Evolutionary conservation across 2,797 vertebrate genomes (phyloP).

Genomic region (Podarcis lilfordi): DNA sequence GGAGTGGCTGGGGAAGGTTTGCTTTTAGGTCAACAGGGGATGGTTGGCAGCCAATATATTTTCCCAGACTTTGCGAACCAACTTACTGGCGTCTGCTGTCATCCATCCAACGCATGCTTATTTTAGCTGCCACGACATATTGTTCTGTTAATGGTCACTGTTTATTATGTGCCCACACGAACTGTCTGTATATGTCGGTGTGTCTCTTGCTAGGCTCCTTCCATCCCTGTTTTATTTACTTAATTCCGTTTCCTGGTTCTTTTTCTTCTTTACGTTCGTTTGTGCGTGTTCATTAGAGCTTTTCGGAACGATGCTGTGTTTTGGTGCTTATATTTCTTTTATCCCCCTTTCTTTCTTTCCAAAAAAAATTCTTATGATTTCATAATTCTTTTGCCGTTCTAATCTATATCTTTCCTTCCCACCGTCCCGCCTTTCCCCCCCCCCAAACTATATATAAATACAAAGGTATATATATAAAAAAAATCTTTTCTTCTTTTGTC

Average conservation of each 20-base stretch:
- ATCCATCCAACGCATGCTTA: slow-evolving; percentile 76
- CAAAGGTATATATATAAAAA: slow-evolving; percentile 79
- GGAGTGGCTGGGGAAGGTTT: neutral
- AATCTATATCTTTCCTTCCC: slow-evolving; percentile 71
- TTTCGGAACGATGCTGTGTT: slow-evolving; percentile 78
- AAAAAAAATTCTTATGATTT: too few species aligned
- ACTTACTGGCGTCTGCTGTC: slow-evolving; percentile 63
- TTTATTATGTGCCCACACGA: slow-evolving; percentile 78
- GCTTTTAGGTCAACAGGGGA: slow-evolving; percentile 15
- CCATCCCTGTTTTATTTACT: slow-evolving; percentile 65
- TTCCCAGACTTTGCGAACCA: slow-evolving; percentile 68
- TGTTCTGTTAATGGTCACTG: slow-evolving; percentile 74
- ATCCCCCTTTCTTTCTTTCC: neutral
- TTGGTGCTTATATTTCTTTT: slow-evolving; percentile 64
- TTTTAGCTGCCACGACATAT: slow-evolving; percentile 71
- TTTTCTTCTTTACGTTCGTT: slow-evolving; percentile 69
- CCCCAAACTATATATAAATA: slow-evolving; percentile 78
- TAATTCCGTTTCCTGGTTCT: slow-evolving; percentile 43
- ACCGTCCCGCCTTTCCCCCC: slow-evolving; percentile 55
- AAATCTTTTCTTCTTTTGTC: slow-evolving; percentile 88
- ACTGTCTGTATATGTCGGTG: slow-evolving; percentile 67
- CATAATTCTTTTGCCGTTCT: neutral
- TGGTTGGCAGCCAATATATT: slow-evolving; percentile 68
- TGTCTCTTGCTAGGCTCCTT: slow-evolving; percentile 73
- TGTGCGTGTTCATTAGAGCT: slow-evolving; percentile 74